Percentiles rank a stretch among this genome's conserved stretches.
Conservation (phyloP, 2,113 vertebrate species). For the Ceratotherium simum region DNA sequence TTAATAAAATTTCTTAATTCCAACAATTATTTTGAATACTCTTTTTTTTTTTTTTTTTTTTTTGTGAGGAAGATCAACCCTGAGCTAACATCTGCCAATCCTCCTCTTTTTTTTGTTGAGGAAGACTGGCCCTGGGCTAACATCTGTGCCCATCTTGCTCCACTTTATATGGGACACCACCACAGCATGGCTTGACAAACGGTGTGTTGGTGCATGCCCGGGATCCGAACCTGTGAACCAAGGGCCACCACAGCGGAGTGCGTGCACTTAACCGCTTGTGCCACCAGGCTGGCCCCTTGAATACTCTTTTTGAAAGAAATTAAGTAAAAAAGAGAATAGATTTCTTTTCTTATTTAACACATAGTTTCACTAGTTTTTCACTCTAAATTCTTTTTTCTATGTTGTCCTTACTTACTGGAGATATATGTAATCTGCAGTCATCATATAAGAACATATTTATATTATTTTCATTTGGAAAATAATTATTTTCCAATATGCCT, state of each 20-base stretch:
- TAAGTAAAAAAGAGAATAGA: neutral
- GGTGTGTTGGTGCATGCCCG: no score
- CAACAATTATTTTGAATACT: neutral
- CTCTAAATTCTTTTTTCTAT: neutral
- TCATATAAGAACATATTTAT: neutral
- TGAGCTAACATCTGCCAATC: no score
- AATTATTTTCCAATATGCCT: neutral
- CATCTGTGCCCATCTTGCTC: no score
- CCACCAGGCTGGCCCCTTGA: neutral
- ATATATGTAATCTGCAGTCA: neutral
- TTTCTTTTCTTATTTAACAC: neutral
- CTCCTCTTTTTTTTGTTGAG: no score
- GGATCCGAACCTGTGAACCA: no score
- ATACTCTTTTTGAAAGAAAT: neutral
- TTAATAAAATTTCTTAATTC: neutral
- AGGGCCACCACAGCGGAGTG: no score
- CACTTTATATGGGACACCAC: no score
- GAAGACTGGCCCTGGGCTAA: no score
- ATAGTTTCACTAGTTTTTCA: neutral
- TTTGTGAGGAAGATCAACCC: no score
- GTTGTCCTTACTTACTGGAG: neutral
- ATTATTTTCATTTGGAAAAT: neutral
- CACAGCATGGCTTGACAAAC: no score
- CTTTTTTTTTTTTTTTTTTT: neutral
- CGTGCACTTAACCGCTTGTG: no score